phyloP scores from a whole-genome alignment of 37 sponge, comb jelly and placozoan genomes.

The Petrosia ficiformis region DNA sequence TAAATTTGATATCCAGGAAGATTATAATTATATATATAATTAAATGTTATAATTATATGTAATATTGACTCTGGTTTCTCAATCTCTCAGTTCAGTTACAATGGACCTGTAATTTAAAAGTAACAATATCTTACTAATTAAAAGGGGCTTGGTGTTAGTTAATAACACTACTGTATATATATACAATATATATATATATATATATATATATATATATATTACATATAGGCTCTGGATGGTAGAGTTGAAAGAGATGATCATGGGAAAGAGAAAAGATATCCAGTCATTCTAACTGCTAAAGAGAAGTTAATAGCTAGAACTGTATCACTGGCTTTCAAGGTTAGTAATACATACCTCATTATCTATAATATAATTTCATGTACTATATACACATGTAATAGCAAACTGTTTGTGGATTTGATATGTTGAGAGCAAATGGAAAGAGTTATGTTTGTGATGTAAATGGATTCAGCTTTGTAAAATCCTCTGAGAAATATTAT shows the following conservation, averaged over 20 bases:
- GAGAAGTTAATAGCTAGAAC: conserved; percentile 91
- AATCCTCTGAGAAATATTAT: conserved; percentile 91
- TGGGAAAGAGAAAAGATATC: conserved; percentile 91
- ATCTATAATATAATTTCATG: background rate
- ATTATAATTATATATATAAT: too few relatives aligned
- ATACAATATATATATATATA: background rate
- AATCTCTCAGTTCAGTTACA: too few relatives aligned
- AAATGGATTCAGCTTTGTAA: conserved; percentile 98
- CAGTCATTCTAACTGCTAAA: conserved; percentile 86
- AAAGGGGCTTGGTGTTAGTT: too few relatives aligned
- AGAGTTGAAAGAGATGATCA: conserved; percentile 84
- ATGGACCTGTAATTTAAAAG: too few relatives aligned
- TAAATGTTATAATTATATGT: too few relatives aligned
- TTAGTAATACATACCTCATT: conserved; percentile 3
- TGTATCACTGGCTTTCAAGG: conserved; percentile 90
- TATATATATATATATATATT: background rate
- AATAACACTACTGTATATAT: background rate
- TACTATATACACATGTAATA: conserved; percentile 1
- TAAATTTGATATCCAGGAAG: too few relatives aligned
- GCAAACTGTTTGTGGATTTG: conserved; percentile 98
- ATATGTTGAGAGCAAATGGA: conserved; percentile 90
- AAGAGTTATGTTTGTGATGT: conserved; percentile 97
- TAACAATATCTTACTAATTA: too few relatives aligned
- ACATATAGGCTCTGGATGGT: conserved; percentile 89
- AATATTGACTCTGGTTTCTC: too few relatives aligned